Percentiles rank a stretch among this genome's conserved stretches.
Conservation (phyloP, 2,113 vertebrate species). For the Oenanthe oenanthe region DNA sequence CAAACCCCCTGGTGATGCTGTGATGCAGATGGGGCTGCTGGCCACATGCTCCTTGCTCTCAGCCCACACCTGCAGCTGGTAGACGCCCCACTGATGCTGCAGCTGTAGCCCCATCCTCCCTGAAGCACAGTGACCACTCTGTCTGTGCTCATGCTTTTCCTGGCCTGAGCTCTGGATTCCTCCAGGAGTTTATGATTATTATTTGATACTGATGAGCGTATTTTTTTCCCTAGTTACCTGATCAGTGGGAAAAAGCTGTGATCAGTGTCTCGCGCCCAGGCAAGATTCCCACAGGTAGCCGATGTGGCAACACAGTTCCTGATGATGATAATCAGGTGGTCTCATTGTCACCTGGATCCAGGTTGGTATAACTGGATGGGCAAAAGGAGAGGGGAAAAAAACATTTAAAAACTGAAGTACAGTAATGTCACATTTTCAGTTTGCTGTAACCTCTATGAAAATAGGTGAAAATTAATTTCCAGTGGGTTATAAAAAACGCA, state of each 20-base stretch:
- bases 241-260: conserved; percentile 95
- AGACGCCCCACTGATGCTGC: not conserved
- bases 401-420: not conserved
- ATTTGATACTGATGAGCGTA: not conserved
- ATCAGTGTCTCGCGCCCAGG: conserved; percentile 86
- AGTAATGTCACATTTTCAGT: not conserved
- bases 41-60: not conserved
- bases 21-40: not conserved
- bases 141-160: fast-evolving
- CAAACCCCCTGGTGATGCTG: fast-evolving
- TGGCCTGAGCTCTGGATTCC: not conserved
- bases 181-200: fast-evolving
- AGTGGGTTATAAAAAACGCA: not conserved
- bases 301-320: conserved; percentile 92
- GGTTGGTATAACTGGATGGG: conserved; percentile 71
- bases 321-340: conserved; percentile 92
- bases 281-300: conserved; percentile 85
- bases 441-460: not conserved
- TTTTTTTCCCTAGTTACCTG: conserved; percentile 81
- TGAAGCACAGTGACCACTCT: not conserved
- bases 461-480: not conserved
- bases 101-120: not conserved
- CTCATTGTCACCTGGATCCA: conserved; percentile 90
- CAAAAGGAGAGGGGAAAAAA: not conserved
- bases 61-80: not conserved